Conservation (phyloP, 2,113 vertebrate genomes). For the Tamias sibiricus region DNA sequence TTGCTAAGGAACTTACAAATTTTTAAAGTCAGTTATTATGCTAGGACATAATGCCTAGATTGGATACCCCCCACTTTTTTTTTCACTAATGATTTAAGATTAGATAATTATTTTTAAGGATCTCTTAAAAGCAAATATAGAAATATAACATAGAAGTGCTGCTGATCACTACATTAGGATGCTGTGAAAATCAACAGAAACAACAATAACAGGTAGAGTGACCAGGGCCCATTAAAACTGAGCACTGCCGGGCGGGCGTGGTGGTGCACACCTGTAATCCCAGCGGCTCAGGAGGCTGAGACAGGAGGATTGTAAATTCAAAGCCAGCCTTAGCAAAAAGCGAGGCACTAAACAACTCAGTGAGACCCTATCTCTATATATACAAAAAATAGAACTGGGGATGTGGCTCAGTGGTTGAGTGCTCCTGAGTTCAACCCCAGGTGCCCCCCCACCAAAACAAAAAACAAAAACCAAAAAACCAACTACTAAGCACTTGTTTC, state of each 20-base stretch:
- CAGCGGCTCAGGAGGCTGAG: too few species aligned
- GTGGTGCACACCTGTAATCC: too few species aligned
- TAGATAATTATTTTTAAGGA: neutral
- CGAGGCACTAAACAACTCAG: too few species aligned
- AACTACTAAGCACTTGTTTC: neutral
- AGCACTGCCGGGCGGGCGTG: too few species aligned
- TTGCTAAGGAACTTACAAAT: neutral
- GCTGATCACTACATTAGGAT: neutral
- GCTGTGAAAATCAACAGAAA: neutral
- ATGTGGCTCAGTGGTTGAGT: too few species aligned
- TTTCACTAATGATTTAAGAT: conserved; percentile 22
- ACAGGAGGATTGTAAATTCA: too few species aligned
- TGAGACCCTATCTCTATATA: too few species aligned
- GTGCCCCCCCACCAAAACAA: too few species aligned
- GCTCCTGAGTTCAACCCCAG: too few species aligned
- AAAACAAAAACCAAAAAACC: too few species aligned
- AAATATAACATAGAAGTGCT: neutral
- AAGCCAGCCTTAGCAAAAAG: too few species aligned
- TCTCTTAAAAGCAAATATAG: neutral
- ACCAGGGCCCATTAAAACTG: neutral
- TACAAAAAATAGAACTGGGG: too few species aligned
- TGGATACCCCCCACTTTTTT: neutral
- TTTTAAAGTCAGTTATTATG: neutral
- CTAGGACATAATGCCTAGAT: neutral
- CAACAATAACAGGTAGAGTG: neutral